A percentile compares a stretch with the other conserved stretches of the same genome.
These are phyloP conservation scores for Gasterosteus nipponicus DNA, from an alignment of 2,113 vertebrate species.

Conservation along the genomic window DNA sequence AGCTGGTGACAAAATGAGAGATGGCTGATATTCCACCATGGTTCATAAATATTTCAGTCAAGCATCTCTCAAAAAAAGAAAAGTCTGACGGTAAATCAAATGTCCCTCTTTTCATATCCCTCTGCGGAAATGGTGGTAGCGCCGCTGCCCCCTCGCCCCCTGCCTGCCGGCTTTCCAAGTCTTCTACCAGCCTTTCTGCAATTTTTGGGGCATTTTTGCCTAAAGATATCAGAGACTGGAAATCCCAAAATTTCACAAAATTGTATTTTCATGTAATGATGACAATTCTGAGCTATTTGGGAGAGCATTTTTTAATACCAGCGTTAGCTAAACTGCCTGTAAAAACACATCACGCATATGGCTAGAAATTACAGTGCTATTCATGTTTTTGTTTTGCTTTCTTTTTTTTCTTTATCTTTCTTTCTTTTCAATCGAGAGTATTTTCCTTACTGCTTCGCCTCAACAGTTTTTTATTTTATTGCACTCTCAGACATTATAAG, in stretches of 20 bases:
- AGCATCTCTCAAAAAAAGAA: constrained; percentile 3
- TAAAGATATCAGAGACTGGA: background rate
- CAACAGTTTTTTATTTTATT: background rate
- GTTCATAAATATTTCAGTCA: constrained; percentile 20
- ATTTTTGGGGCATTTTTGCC: too few relatives aligned
- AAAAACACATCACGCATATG: background rate
- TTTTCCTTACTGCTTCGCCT: background rate
- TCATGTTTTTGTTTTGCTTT: background rate
- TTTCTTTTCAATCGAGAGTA: background rate
- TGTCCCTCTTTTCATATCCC: background rate
- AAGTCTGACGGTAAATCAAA: background rate
- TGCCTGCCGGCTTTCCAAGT: background rate
- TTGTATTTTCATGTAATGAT: background rate
- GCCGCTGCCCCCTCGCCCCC: background rate
- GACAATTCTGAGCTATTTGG: background rate
- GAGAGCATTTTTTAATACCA: background rate
- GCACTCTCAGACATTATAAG: background rate
- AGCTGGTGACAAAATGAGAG: constrained; percentile 4
- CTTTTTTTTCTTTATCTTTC: background rate
- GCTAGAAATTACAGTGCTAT: background rate
- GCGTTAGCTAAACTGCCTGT: background rate
- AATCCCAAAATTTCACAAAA: background rate
- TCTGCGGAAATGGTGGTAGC: background rate
- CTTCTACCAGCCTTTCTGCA: too few relatives aligned
- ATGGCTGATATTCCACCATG: constrained; percentile 12